Conservation (phyloP, 2,113 vertebrate species). For the Dicaeum eximium region DNA sequence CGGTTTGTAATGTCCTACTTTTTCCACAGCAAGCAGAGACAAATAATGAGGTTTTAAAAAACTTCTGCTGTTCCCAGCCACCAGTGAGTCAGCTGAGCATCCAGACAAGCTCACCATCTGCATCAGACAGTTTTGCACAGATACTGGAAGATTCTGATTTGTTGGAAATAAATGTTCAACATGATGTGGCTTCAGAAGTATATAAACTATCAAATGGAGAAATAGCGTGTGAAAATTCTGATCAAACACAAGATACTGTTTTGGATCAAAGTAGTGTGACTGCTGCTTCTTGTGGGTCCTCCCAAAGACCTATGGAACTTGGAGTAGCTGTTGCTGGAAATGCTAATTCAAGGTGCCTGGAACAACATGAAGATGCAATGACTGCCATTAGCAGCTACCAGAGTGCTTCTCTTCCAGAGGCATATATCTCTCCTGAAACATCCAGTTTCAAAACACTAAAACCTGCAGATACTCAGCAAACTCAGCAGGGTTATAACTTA, state of each 20-base stretch:
- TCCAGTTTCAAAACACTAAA: conserved; percentile 37
- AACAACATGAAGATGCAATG: neutral
- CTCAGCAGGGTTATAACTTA: conserved; percentile 11
- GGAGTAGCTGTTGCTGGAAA: conserved; percentile 8
- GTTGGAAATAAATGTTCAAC: neutral
- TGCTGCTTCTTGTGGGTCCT: neutral
- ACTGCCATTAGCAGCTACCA: conserved; percentile 1
- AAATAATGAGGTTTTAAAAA: conserved; percentile 39
- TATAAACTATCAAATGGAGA: neutral
- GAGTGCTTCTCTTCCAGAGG: conserved; percentile 1
- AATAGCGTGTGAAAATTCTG: neutral
- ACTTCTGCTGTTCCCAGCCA: conserved; percentile 1
- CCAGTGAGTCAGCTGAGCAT: neutral
- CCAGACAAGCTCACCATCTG: neutral
- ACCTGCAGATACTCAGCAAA: conserved; percentile 20
- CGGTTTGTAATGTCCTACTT: neutral
- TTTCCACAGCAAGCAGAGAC: conserved; percentile 21
- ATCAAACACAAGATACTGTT: conserved; percentile 8
- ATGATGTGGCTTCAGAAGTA: neutral
- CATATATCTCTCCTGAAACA: neutral
- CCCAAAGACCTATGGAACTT: neutral
- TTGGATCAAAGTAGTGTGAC: neutral
- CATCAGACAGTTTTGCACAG: neutral
- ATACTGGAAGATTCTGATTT: neutral
- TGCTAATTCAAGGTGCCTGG: neutral